Percentiles rank a stretch among this genome's conserved stretches.
These are phyloP conservation scores for Lagorchestes hirsutus DNA, from an alignment of 2,797 vertebrate species.

Conservation along the genomic window DNA sequence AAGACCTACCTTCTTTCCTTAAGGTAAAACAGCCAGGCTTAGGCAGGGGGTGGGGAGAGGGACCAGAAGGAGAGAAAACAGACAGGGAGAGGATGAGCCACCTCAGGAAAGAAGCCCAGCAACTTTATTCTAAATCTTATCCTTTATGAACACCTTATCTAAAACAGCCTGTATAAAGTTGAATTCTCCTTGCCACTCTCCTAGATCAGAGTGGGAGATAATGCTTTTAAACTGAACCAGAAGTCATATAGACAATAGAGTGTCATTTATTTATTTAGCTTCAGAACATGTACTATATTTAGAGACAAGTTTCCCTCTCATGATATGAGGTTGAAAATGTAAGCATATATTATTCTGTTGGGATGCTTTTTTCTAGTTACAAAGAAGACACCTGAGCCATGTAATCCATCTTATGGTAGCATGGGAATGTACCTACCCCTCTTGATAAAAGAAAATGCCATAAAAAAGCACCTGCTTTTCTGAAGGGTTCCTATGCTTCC, in stretches of 20 bases:
- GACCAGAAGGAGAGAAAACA: fast-evolving
- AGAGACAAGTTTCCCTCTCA: neutral
- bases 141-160: neutral
- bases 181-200: neutral
- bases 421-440: neutral
- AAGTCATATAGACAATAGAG: neutral
- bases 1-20: constrained; percentile 10
- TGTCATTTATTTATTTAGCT: neutral
- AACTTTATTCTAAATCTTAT: neutral
- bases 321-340: neutral
- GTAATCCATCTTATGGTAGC: neutral
- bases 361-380: neutral
- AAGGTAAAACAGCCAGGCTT: neutral
- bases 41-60: fast-evolving
- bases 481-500: neutral
- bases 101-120: neutral
- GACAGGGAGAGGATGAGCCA: neutral
- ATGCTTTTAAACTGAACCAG: neutral
- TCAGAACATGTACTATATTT: neutral
- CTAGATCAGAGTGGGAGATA: neutral
- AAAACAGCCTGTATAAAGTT: neutral
- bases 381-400: neutral
- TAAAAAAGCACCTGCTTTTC: neutral
- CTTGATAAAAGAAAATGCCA: neutral
- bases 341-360: neutral